Evolutionary conservation across 2,113 vertebrate species (phyloP), one percentile per base, ranked within the genome.

Genomic region (Cariama cristata): DNA sequence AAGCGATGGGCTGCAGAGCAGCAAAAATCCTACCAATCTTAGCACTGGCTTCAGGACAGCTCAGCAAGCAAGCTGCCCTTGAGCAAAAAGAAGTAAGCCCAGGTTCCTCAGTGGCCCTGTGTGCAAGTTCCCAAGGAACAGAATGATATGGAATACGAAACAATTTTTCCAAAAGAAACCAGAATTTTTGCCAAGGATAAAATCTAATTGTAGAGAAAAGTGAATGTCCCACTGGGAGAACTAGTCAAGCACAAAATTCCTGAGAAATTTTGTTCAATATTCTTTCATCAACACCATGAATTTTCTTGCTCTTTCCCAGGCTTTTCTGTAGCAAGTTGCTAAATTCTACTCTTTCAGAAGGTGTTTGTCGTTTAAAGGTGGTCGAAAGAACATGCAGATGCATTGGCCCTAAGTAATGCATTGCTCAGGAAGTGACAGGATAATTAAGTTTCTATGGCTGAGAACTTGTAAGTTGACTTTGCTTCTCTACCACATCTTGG

Each of bases 141-240:
- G 53, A 75, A 79, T 9, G 7, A 68, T 73, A 79, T 1, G 8
- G 38, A 94, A 90, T 64, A 89, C 8, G 42, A 72, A 94, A 79
- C 6, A 12, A 2, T 68, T 72, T 79, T 88, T 83, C 69, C 63
- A 84, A 84, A 89, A 74, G 28, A 93, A 91, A 75, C 6, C 18
- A 90, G 66, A 92, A 87, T 18, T 93, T 91, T 91, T 81, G 80
- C 84, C 91, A 94, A 88, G 72, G 55, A 88, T 90, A 83, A 95
- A 92, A 96, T 88, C 82, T 93, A 71, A 86, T 92, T 94, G 77
- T 30, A 88, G 38, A 79, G 66, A 47, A 80, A 88, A 96, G 63
- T 15, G 42, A 83, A 92, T 35, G 79, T 40, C 72, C 79, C 81
- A 47, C 15, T 30, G 88, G 90, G 92, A 95, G 50, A 76, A 74